Conservation (phyloP, 1,140 invertebrate genomes). For the Dendrolimus punctatus region DNA sequence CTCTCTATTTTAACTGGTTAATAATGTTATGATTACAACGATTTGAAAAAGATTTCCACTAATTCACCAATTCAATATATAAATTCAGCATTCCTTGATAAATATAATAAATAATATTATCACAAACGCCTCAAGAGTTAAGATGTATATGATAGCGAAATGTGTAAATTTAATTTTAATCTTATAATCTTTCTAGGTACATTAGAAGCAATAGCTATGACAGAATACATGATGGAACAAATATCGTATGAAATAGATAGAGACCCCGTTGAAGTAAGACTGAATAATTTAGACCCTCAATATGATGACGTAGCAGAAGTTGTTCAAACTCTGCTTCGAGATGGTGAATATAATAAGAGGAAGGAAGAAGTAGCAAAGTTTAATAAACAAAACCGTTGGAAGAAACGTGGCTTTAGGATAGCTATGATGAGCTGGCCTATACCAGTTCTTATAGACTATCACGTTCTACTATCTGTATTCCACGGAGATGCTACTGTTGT, state of each 20-base stretch:
- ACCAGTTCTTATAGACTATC: slow-evolving; percentile 45
- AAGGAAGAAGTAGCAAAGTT: slow-evolving; percentile 73
- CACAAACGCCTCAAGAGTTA: too few relatives aligned
- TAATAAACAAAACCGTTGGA: slow-evolving; percentile 83
- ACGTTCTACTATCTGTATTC: slow-evolving; percentile 82
- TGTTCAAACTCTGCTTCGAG: slow-evolving; percentile 73
- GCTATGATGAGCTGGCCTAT: slow-evolving; percentile 20
- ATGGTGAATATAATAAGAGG: slow-evolving; percentile 75
- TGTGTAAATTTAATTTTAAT: slow-evolving; percentile 3
- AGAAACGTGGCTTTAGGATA: slow-evolving; percentile 77
- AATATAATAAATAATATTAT: too few relatives aligned
- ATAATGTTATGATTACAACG: too few relatives aligned
- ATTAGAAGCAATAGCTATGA: slow-evolving; percentile 77
- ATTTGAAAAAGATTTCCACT: too few relatives aligned
- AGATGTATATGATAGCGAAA: background rate
- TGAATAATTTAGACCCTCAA: slow-evolving; percentile 73
- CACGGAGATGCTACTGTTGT: slow-evolving; percentile 83
- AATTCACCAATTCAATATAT: too few relatives aligned
- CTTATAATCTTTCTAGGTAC: slow-evolving; percentile 66
- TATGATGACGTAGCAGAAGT: slow-evolving; percentile 69
- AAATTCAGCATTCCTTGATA: too few relatives aligned
- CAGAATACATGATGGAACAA: slow-evolving; percentile 89
- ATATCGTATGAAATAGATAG: slow-evolving; percentile 77
- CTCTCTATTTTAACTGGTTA: too few relatives aligned
- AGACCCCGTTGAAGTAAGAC: slow-evolving; percentile 80